These are phyloP conservation scores for Petrocephalus zakoni DNA, from an alignment of 2,113 vertebrate species.

Conservation along the genomic window DNA sequence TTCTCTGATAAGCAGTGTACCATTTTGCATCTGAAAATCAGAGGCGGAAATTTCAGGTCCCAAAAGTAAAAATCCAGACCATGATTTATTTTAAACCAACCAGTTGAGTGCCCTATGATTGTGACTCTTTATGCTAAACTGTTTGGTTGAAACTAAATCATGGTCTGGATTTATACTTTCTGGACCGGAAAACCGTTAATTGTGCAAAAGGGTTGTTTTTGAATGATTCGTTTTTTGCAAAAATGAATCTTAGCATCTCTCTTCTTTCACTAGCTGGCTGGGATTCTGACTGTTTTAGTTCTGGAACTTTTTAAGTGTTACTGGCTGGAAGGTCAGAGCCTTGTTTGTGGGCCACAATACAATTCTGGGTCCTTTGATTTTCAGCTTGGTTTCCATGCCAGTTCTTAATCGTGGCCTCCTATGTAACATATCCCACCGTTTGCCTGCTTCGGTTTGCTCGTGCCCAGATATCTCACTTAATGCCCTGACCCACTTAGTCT, in stretches of 20 bases:
- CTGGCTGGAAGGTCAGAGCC: neutral
- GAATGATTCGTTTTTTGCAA: neutral
- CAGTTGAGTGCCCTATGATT: too few relatives aligned
- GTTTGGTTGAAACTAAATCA: too few relatives aligned
- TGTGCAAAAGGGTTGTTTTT: neutral
- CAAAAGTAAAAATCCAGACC: too few relatives aligned
- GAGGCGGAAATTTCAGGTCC: too few relatives aligned
- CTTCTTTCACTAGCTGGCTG: neutral
- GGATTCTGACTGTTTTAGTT: neutral
- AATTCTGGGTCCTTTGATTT: neutral
- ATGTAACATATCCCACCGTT: neutral
- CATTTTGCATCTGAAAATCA: too few relatives aligned
- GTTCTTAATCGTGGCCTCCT: neutral
- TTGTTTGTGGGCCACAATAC: neutral
- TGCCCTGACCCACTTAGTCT: neutral
- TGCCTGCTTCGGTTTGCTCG: neutral
- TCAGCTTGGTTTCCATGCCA: neutral
- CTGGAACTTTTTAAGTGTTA: neutral
- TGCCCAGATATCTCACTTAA: neutral
- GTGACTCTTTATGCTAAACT: too few relatives aligned
- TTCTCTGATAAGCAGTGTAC: neutral
- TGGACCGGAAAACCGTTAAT: neutral
- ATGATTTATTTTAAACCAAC: too few relatives aligned
- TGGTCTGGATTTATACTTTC: too few relatives aligned
- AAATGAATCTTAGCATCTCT: neutral